A percentile compares a stretch with the other conserved stretches of the same genome.
Evolutionary conservation across 1,140 invertebrate genomes (phyloP).

Genomic region (Brachionus paranguensis): DNA sequence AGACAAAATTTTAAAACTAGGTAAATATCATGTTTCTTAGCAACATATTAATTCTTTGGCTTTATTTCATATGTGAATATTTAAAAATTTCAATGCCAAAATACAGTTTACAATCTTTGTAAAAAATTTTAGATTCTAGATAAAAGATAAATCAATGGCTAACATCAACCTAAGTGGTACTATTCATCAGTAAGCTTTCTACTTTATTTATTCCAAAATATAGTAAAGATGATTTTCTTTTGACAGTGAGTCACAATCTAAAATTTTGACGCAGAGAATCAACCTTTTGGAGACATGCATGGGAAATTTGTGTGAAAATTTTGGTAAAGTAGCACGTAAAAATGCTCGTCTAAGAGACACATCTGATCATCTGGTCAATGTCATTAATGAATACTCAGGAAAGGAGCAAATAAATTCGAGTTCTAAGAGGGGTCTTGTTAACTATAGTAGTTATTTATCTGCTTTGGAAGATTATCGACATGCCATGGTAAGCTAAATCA

Average conservation of each 20-base stretch:
- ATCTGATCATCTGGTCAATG: neutral
- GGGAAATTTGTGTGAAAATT: conserved; percentile 33
- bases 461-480: conserved; percentile 36
- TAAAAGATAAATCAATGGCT: neutral
- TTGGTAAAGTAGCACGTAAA: conserved; percentile 37
- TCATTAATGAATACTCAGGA: conserved; percentile 30
- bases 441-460: conserved; percentile 16
- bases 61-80: neutral
- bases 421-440: conserved; percentile 4
- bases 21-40: neutral
- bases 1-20: neutral
- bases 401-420: conserved; percentile 30
- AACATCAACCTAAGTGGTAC: conserved; percentile 24
- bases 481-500: neutral
- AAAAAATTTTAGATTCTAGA: neutral
- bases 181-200: conserved; percentile 7
- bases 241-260: conserved; percentile 27
- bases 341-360: conserved; percentile 29
- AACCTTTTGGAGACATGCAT: conserved; percentile 17
- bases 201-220: neutral
- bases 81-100: neutral
- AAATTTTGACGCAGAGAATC: conserved; percentile 23
- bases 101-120: neutral
- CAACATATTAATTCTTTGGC: neutral
- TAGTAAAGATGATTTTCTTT: neutral